These are phyloP conservation scores for Odocoileus virginianus DNA, from an alignment of 2,113 vertebrate genomes.

Conservation along the genomic window DNA sequence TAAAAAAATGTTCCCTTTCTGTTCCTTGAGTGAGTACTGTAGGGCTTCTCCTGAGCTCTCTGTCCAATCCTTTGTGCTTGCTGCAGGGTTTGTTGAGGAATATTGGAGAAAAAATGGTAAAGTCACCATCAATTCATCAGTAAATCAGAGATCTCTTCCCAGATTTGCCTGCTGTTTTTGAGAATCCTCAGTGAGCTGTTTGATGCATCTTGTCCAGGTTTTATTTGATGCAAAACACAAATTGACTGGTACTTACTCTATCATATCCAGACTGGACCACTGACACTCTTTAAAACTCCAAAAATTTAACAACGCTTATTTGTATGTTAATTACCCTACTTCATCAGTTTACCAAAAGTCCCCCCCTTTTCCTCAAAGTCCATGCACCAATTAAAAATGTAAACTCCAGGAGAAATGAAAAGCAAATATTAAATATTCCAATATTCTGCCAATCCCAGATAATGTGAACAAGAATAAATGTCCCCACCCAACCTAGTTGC, in stretches of 20 bases:
- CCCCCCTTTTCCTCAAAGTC: neutral
- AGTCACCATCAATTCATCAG: neutral
- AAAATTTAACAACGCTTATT: neutral
- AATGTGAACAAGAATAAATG: neutral
- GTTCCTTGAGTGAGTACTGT: neutral
- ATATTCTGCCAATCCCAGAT: neutral
- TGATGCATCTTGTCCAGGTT: neutral
- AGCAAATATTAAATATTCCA: neutral
- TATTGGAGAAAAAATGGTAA: neutral
- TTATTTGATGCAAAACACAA: neutral
- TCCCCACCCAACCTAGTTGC: neutral
- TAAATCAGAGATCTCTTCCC: neutral
- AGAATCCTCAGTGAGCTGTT: neutral
- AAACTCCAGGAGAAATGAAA: neutral
- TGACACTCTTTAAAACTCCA: neutral
- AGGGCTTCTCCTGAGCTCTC: neutral
- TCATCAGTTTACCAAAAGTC: neutral
- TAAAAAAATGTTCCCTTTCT: neutral
- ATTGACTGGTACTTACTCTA: neutral
- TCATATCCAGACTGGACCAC: neutral
- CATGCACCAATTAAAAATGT: neutral
- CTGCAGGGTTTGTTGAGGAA: neutral
- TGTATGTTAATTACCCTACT: neutral
- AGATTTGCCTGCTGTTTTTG: neutral
- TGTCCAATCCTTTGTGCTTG: neutral